These are phyloP conservation scores for Heteropelma amictum DNA, from an alignment of 2,888 invertebrate species.

Conservation along the genomic window DNA sequence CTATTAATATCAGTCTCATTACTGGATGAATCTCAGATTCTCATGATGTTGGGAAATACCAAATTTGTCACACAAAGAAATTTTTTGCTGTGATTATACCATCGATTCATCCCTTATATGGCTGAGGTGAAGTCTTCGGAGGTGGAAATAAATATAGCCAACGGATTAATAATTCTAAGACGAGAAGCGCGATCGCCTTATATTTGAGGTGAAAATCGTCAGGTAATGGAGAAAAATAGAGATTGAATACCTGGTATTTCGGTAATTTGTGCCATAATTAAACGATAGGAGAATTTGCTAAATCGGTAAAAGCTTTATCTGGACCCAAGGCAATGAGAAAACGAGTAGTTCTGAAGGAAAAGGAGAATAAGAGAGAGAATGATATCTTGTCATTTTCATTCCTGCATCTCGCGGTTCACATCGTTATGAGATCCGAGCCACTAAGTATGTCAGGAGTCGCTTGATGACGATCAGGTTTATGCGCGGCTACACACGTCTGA, in stretches of 20 bases:
- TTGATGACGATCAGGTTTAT: slow-evolving; percentile 60
- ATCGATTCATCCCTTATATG: too few relatives aligned
- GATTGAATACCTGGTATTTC: too few relatives aligned
- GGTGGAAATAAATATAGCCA: too few relatives aligned
- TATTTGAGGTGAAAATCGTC: neutral
- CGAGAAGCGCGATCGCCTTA: too few relatives aligned
- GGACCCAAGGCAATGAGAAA: neutral
- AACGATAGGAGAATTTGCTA: neutral
- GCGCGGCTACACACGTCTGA: slow-evolving; percentile 18
- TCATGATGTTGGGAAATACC: too few relatives aligned
- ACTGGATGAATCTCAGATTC: too few relatives aligned
- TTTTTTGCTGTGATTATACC: too few relatives aligned
- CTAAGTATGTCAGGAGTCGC: slow-evolving; percentile 68
- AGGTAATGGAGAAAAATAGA: too few relatives aligned
- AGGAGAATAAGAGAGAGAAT: slow-evolving; percentile 6
- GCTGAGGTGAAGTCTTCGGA: too few relatives aligned
- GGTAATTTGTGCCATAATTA: too few relatives aligned
- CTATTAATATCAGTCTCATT: too few relatives aligned
- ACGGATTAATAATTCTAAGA: too few relatives aligned
- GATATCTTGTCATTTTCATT: slow-evolving; percentile 20
- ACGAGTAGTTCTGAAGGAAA: neutral
- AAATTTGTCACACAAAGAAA: neutral
- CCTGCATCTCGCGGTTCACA: slow-evolving; percentile 36
- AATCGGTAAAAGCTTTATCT: neutral
- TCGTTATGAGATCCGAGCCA: slow-evolving; percentile 54